Evolutionary conservation across 2,113 vertebrate species (phyloP).

Genomic region (Sander vitreus): DNA sequence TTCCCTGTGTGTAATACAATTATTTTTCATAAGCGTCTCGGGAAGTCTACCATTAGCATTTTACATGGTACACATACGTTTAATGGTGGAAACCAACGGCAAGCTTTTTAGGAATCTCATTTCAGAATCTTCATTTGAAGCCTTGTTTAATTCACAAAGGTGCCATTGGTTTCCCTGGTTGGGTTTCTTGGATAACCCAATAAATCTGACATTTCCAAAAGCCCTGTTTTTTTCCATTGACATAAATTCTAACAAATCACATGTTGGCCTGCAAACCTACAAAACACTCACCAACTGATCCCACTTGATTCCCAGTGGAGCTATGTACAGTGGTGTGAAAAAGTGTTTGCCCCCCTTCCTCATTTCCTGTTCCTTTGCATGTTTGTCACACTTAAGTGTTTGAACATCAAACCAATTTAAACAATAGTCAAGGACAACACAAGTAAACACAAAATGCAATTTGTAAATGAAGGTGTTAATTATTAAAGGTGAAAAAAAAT

Average conservation of each 20-base stretch:
- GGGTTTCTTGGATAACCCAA: slow-evolving; percentile 20
- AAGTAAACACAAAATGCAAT: too few relatives aligned
- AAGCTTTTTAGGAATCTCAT: neutral
- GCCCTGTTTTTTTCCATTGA: slow-evolving; percentile 4
- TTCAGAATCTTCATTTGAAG: neutral
- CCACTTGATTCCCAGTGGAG: slow-evolving; percentile 6
- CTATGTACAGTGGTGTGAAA: too few relatives aligned
- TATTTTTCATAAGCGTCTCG: neutral
- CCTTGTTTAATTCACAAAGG: neutral
- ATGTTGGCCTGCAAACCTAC: neutral
- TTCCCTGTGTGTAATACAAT: neutral
- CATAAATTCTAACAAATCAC: slow-evolving; percentile 23
- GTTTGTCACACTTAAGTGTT: too few relatives aligned
- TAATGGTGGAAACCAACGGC: neutral
- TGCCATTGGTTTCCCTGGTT: neutral
- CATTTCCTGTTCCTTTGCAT: too few relatives aligned
- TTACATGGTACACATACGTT: neutral
- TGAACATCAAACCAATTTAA: too few relatives aligned
- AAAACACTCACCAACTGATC: slow-evolving; percentile 16
- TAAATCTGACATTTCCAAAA: slow-evolving; percentile 30
- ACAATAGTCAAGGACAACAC: too few relatives aligned
- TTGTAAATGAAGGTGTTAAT: too few relatives aligned
- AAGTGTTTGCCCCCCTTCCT: too few relatives aligned
- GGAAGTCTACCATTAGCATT: neutral
- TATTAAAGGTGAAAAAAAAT: too few relatives aligned